A percentile compares a stretch with the other conserved stretches of the same genome.
Conservation (phyloP, 2,888 invertebrate species). For the Drosophila phalerata region DNA sequence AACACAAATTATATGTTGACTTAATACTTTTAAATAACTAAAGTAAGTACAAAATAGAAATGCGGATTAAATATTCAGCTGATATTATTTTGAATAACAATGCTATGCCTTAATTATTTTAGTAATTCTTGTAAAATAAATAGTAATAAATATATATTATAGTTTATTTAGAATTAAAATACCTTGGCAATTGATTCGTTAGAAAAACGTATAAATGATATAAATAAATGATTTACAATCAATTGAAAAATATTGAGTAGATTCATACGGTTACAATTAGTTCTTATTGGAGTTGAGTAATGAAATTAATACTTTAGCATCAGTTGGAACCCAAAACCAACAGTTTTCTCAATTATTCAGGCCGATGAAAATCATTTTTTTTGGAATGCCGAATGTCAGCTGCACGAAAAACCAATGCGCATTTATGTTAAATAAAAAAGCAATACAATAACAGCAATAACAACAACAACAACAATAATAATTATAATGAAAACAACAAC, state of each 20-base stretch:
- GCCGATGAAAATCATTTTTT: constrained; percentile 7
- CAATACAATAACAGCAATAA: constrained; percentile 20
- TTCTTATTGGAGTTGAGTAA: not conserved
- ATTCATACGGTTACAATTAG: constrained; percentile 6
- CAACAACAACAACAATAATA: constrained; percentile 28
- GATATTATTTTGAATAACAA: no score
- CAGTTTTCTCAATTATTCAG: constrained; percentile 17
- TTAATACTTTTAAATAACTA: not conserved
- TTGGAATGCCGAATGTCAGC: constrained; percentile 13
- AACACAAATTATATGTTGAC: not conserved
- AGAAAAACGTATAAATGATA: not conserved
- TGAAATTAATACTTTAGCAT: not conserved
- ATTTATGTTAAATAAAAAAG: constrained; percentile 29
- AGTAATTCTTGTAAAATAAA: not conserved
- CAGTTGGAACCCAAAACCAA: not conserved
- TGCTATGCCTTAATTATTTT: no score
- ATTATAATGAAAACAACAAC: constrained; percentile 24
- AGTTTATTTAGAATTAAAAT: not conserved
- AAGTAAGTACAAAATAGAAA: no score
- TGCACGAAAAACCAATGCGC: constrained; percentile 14
- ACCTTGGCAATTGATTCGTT: not conserved
- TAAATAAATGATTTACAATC: not conserved
- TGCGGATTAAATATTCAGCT: no score
- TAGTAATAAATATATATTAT: not conserved
- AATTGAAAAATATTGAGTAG: not conserved